These are phyloP conservation scores for Gymnocheta viridis DNA, from an alignment of 2,888 invertebrate species.

Conservation along the genomic window DNA sequence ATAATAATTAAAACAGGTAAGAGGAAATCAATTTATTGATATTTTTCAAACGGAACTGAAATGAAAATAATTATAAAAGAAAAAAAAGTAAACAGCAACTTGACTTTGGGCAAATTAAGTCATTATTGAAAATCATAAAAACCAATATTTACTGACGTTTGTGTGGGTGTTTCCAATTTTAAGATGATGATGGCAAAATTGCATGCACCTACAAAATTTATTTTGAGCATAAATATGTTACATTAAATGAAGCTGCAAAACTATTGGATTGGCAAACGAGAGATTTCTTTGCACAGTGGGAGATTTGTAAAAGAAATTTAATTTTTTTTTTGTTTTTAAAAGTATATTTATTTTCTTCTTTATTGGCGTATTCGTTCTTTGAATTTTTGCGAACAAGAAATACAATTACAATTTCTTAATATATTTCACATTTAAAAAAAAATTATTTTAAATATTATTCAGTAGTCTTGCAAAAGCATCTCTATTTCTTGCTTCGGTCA, in stretches of 20 bases:
- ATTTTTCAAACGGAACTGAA: constrained; percentile 56
- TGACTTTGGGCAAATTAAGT: constrained; percentile 45
- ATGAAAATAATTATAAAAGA: neutral
- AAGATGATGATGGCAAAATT: constrained; percentile 9
- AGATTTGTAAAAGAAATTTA: neutral
- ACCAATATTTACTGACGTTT: neutral
- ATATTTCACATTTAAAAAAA: no score
- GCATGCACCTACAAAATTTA: constrained; percentile 1
- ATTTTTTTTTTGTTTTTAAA: no score
- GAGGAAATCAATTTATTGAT: constrained; percentile 65
- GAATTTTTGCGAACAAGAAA: no score
- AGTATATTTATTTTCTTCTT: no score
- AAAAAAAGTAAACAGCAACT: neutral
- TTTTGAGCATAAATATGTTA: constrained; percentile 1
- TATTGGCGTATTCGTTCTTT: no score
- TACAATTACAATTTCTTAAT: no score
- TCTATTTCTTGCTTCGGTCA: no score
- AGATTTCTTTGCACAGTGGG: neutral
- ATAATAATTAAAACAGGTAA: constrained; percentile 38
- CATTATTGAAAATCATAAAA: constrained; percentile 48
- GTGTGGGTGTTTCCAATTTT: constrained; percentile 18
- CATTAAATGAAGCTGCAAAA: neutral
- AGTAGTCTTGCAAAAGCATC: no score
- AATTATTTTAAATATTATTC: no score
- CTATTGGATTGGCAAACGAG: neutral